These are phyloP conservation scores for Chauna torquata DNA, from an alignment of 2,113 vertebrate genomes.

Conservation along the genomic window DNA sequence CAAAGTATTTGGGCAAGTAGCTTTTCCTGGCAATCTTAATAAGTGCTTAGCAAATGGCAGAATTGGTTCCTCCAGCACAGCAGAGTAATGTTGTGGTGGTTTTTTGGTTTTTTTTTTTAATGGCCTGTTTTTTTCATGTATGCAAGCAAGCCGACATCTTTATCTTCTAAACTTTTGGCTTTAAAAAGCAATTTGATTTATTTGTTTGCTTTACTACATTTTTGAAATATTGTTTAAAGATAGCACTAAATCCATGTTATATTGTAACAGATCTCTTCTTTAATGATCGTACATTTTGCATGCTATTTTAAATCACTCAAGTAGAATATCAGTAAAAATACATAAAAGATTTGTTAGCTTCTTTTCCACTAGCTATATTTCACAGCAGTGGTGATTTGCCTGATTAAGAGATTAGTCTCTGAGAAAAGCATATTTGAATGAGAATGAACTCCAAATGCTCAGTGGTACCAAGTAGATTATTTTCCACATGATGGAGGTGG, in stretches of 20 bases:
- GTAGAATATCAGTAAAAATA: slow-evolving; percentile 37
- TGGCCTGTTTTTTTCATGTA: background rate
- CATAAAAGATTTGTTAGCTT: slow-evolving; percentile 56
- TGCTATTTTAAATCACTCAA: slow-evolving; percentile 25
- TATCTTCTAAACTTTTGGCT: background rate
- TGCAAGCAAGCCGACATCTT: background rate
- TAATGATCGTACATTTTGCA: background rate
- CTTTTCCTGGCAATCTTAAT: background rate
- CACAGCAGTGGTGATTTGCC: slow-evolving; percentile 46
- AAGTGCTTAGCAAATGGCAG: background rate
- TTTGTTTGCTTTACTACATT: background rate
- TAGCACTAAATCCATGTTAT: background rate
- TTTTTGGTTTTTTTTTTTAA: too few relatives aligned
- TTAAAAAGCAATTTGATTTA: background rate
- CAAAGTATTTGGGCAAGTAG: background rate
- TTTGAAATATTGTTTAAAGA: background rate
- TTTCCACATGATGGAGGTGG: slow-evolving; percentile 40
- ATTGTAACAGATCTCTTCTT: background rate
- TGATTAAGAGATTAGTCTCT: slow-evolving; percentile 66
- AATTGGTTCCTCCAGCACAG: background rate
- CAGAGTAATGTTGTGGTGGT: background rate
- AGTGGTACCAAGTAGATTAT: slow-evolving; percentile 46
- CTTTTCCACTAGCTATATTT: slow-evolving; percentile 15
- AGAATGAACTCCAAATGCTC: slow-evolving; percentile 41
- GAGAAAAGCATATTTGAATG: slow-evolving; percentile 50